These are phyloP conservation scores for Hydrozoanthus tunicans DNA, from an alignment of 64 coral and sea anemone genomes.

Conservation along the genomic window DNA sequence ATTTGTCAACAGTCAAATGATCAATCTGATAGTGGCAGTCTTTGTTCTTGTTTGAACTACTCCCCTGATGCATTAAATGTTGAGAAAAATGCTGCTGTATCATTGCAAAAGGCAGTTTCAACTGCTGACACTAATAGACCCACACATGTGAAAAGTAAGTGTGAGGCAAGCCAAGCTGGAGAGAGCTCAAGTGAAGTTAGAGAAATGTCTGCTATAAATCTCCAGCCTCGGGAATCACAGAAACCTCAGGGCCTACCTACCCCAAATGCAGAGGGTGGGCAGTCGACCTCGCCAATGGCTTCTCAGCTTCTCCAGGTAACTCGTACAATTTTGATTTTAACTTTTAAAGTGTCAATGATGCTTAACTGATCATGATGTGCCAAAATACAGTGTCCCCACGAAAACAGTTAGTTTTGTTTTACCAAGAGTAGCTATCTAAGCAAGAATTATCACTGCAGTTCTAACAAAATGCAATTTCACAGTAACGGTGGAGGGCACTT, in stretches of 20 bases:
- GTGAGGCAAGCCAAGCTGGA: background rate
- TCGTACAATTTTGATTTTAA: background rate
- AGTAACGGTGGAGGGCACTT: no score
- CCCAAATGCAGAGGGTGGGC: conserved; percentile 1
- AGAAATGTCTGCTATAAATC: background rate
- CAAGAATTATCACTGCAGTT: no score
- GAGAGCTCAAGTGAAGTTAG: conserved; percentile 2
- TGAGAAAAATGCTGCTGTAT: conserved; percentile 1
- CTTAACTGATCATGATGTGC: no score
- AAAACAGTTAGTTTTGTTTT: no score
- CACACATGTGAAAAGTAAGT: background rate
- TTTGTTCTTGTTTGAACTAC: conserved; percentile 18
- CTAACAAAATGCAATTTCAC: no score
- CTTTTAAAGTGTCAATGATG: no score
- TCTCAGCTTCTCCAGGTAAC: conserved; percentile 53
- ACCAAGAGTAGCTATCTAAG: no score
- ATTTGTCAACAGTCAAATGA: background rate
- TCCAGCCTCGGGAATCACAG: background rate
- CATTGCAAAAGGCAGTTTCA: background rate
- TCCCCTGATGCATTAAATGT: conserved; percentile 28
- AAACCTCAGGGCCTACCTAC: background rate
- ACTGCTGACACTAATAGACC: background rate
- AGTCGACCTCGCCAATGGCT: conserved; percentile 56
- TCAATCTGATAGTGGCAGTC: background rate
- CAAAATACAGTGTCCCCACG: no score